Base-by-base conservation (phyloP, 1,140 invertebrate genomes). In the Philotrypesis tridentata region DNA sequence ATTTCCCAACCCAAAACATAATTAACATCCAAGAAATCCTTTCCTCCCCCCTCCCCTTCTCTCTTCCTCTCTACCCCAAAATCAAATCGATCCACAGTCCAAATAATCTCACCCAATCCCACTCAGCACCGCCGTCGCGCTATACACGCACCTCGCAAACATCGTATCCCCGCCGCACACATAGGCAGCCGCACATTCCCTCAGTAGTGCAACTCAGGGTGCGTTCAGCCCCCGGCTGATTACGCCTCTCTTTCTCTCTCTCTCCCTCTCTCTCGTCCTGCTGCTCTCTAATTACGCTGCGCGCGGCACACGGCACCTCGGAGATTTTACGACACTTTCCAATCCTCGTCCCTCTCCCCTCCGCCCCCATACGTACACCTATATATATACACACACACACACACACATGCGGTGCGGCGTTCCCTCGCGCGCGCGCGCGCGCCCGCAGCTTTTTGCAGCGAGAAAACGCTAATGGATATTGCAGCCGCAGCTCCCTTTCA, bases 221-320 rank as follows among this genome's bases (percentile, higher is more conserved):
- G 31, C 82, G 78, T 78, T 82, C 73, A 82, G 78, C 29, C 81
- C 78, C 27, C 43, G 83, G 86, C 86, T 89, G 88, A 89, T 89
- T 89, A 87, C 87, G 88, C 86, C 80, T n/a, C 25, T 33, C 29
- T 12, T 25, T 72, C 25, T 37, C 17, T 25, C 14, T 25, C 74
- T 61, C 75, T 17, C n/a, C n/a, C n/a, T n/a, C n/a, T n/a, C n/a
- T n/a, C n/a, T n/a, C n/a, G n/a, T n/a, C n/a, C n/a, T 55, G 43
- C 60, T 33, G 25, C 33, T 29, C 74, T 76, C 37, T 40, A 23
- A 40, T 76, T 76, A 65, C 40, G 14, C 71, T 14, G 6, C 5
- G 8, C 1, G 5, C 12, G 17, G 8, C 1, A 27, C 12, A 6
- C 73, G 17, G 27, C 55, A 37, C 25, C 14, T 76, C 40, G 7